Evolutionary conservation across 30 jellyfish, hydroid and myxozoan genomes (phyloP).

Genomic region (Chrysaora quinquecirrha): DNA sequence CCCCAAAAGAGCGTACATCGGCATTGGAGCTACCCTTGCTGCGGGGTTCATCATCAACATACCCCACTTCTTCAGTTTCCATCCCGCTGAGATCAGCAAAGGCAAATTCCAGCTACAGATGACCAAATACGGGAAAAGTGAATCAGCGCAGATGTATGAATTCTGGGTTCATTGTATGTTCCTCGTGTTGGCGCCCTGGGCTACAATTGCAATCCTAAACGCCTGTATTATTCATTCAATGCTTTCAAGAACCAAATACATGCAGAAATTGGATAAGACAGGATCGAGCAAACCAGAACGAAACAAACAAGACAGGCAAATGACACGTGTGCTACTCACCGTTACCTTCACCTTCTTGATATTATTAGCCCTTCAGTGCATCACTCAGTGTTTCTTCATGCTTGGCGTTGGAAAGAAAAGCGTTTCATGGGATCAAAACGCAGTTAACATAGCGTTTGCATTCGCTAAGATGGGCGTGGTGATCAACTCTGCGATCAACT

Average conservation of each 20-base stretch:
- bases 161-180: conserved; percentile 93
- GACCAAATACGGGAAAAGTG: conserved; percentile 75
- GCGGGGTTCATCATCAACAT: conserved; percentile 63
- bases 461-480: conserved; percentile 82
- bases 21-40: conserved; percentile 54
- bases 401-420: conserved; percentile 70
- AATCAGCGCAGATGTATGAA: conserved; percentile 77
- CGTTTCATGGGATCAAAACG: conserved; percentile 48
- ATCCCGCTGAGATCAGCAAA: conserved; percentile 54
- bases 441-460: conserved; percentile 62
- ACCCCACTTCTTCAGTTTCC: conserved; percentile 86
- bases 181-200: conserved; percentile 87
- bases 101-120: conserved; percentile 54
- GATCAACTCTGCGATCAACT: conserved; percentile 78
- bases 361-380: conserved; percentile 88
- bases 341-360: conserved; percentile 87
- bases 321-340: conserved; percentile 78
- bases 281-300: conserved; percentile 61
- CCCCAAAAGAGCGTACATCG: conserved; percentile 69
- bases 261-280: conserved; percentile 55
- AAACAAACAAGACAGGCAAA: conserved; percentile 77
- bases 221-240: conserved; percentile 72
- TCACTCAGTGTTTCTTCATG: conserved; percentile 91
- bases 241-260: conserved; percentile 54
- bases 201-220: conserved; percentile 76